phyloP scores from a whole-genome alignment of 2,113 vertebrate genomes.

The Leptobrachium leishanense region DNA sequence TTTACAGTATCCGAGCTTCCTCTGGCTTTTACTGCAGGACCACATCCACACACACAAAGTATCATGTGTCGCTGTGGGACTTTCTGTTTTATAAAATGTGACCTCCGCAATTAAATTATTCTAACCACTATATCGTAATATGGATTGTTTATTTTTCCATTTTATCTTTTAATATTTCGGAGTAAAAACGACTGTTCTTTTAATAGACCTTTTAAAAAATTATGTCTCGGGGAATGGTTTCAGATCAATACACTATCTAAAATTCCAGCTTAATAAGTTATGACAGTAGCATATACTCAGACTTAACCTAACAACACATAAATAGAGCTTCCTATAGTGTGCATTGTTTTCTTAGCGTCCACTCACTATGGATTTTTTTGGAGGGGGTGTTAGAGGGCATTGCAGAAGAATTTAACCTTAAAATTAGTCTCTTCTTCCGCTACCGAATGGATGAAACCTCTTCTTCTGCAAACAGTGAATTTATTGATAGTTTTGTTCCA shows the following conservation, averaged over 20 bases:
- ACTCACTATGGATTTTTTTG: conserved; percentile 40
- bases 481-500: conserved; percentile 90
- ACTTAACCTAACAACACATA: conserved; percentile 74
- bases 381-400: too few species aligned
- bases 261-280: conserved; percentile 62
- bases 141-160: conserved; percentile 19
- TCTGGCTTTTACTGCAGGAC: too few species aligned
- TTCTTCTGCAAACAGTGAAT: conserved; percentile 78
- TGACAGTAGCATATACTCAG: conserved; percentile 76
- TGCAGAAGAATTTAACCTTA: conserved; percentile 61
- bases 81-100: conserved; percentile 15
- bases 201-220: conserved; percentile 46
- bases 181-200: conserved; percentile 31
- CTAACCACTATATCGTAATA: neutral
- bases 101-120: neutral
- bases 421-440: conserved; percentile 56
- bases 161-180: conserved; percentile 13
- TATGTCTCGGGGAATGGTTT: conserved; percentile 23
- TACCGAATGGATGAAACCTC: conserved; percentile 59
- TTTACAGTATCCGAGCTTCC: too few species aligned
- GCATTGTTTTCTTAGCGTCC: neutral
- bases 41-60: too few species aligned
- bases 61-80: neutral
- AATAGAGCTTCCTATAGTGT: conserved; percentile 64
- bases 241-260: conserved; percentile 58